Conservation (phyloP, 2,113 vertebrate genomes). For the Lepus americanus region DNA sequence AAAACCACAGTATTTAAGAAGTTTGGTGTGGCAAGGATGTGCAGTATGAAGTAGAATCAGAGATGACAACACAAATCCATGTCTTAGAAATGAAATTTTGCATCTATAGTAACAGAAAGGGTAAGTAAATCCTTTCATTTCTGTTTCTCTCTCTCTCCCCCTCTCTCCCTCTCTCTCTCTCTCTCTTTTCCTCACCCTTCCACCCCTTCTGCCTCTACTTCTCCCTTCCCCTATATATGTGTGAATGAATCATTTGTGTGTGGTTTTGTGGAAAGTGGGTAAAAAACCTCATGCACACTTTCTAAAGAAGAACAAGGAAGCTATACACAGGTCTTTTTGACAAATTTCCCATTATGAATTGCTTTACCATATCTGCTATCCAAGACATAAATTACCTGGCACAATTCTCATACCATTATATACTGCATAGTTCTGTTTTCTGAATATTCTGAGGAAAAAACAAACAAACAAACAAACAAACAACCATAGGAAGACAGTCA, state of each 20-base stretch:
- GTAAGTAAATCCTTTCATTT: neutral
- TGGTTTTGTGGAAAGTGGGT: too few species aligned
- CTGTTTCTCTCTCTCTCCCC: neutral
- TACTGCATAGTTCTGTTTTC: neutral
- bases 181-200: neutral
- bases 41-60: neutral
- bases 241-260: too few species aligned
- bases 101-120: neutral
- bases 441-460: constrained; percentile 34
- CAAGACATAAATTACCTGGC: neutral
- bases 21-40: neutral
- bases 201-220: neutral
- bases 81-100: neutral
- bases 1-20: constrained; percentile 37
- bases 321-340: neutral
- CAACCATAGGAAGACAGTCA: neutral
- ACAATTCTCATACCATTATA: neutral
- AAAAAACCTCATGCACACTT: neutral
- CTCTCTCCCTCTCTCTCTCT: neutral
- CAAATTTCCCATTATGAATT: neutral
- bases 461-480: constrained; percentile 26
- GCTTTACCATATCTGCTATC: neutral
- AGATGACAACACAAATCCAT: neutral
- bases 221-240: neutral
- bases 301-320: neutral